Base-by-base conservation (phyloP, 2,888 invertebrate genomes). In the Tridacna gigas region DNA sequence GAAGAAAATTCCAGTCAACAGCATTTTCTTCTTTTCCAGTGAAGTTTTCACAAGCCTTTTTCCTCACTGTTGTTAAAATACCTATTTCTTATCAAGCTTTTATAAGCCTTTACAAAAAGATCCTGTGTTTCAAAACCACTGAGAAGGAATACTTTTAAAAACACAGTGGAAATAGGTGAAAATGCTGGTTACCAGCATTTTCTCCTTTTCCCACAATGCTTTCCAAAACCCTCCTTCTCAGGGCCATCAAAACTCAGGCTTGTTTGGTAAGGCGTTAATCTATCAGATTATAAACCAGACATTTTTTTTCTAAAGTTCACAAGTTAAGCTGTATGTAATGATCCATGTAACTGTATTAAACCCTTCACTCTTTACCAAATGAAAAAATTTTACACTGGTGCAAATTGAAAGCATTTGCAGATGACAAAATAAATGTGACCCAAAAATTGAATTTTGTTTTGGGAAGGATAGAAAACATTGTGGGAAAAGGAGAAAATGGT, bases 321-420 rank as follows among this genome's bases (percentile, higher is more conserved):
- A 71, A 71, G 51, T 71, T 71, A 71, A 71, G 71, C 51, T 20
- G n/a, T 71, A 51, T 71, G 48, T 47, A 71, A 71, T 71, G 71
- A 71, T 22, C 71, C 71, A 20, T 51, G 47, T 56, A 56, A 56
- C 56, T 56, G 56, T 56, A 56, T 56, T 56, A 56, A 20, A 56
- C 15, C 37, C 37, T 37, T 7, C 2, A 37, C 37, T 7, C 7
- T n/a, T n/a, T n/a, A n/a, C n/a, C n/a, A n/a, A n/a, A n/a, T n/a
- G n/a, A n/a, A n/a, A n/a, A n/a, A n/a, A n/a, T n/a, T n/a, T n/a
- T n/a, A n/a, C n/a, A n/a, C n/a, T n/a, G n/a, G n/a, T n/a, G n/a
- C n/a, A n/a, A n/a, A n/a, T n/a, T n/a, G n/a, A n/a, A n/a, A n/a
- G n/a, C n/a, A n/a, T n/a, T n/a, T n/a, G n/a, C n/a, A n/a, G n/a